These are phyloP conservation scores for Rhysida immarginata DNA, from an alignment of 1,140 invertebrate species.

Conservation along the genomic window DNA sequence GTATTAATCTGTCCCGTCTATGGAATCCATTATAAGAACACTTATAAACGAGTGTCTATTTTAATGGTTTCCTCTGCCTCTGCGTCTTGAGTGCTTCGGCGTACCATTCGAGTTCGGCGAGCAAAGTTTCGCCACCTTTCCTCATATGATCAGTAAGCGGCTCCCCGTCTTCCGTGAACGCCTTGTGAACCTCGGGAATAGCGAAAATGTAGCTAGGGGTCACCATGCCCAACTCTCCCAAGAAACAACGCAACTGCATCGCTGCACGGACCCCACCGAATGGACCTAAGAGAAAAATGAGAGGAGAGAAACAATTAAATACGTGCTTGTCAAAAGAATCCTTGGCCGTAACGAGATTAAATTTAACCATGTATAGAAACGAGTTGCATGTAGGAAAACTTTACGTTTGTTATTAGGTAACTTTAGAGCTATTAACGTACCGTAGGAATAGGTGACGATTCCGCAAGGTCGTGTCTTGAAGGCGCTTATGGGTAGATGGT, in stretches of 20 bases:
- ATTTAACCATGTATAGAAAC: conserved; percentile 1
- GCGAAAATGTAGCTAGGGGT: conserved; percentile 28
- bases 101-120: conserved; percentile 31
- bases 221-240: conserved; percentile 33
- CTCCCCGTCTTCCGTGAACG: conserved; percentile 26
- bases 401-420: neutral
- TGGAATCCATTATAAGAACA: too few relatives aligned
- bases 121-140: conserved; percentile 20
- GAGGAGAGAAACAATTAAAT: too few relatives aligned
- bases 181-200: conserved; percentile 27
- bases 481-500: conserved; percentile 30
- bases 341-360: too few relatives aligned
- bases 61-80: conserved; percentile 13
- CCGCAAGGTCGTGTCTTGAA: conserved; percentile 31
- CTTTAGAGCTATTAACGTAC: conserved; percentile 22
- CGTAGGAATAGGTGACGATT: conserved; percentile 33
- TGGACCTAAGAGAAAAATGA: conserved; percentile 25
- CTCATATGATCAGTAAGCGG: conserved; percentile 22
- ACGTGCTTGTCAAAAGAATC: too few relatives aligned
- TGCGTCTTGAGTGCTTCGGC: conserved; percentile 27
- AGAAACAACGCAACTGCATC: conserved; percentile 28
- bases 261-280: conserved; percentile 33
- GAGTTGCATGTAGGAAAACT: neutral
- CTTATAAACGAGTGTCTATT: too few relatives aligned
- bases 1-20: too few relatives aligned